Evolutionary conservation across 2,888 invertebrate species (phyloP).

Genomic region (Drosophila neonasuta): DNA sequence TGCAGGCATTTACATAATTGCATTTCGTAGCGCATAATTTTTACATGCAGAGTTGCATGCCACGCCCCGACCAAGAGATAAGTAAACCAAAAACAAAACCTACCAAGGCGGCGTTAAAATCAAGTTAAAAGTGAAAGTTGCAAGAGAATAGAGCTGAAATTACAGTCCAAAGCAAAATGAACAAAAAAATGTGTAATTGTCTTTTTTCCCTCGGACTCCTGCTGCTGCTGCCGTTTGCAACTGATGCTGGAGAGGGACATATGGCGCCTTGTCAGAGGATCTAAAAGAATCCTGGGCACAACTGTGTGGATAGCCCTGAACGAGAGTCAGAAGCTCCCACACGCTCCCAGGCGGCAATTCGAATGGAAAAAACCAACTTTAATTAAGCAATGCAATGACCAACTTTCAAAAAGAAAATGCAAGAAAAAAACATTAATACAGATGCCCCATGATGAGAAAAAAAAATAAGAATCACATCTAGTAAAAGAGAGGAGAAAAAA

Average conservation of each 20-base stretch:
- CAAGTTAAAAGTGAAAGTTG: constrained; percentile 62
- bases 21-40: constrained; percentile 66
- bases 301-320: constrained; percentile 14
- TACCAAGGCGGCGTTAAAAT: constrained; percentile 44
- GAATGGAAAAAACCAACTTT: constrained; percentile 41
- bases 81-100: constrained; percentile 29
- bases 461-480: constrained; percentile 28
- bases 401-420: constrained; percentile 43
- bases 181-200: constrained; percentile 56
- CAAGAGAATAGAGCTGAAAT: constrained; percentile 52
- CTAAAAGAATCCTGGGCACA: constrained; percentile 31
- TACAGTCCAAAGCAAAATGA: constrained; percentile 42
- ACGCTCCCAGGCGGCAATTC: constrained; percentile 31
- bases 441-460: background rate
- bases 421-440: constrained; percentile 23
- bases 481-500: background rate
- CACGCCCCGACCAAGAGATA: constrained; percentile 33
- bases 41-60: constrained; percentile 33
- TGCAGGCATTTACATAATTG: constrained; percentile 74
- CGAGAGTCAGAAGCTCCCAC: constrained; percentile 15
- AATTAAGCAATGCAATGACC: constrained; percentile 65
- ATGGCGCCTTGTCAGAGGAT: constrained; percentile 53
- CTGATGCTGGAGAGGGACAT: constrained; percentile 49
- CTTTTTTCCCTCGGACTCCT: constrained; percentile 32
- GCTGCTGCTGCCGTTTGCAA: background rate